Evolutionary conservation across 2,888 invertebrate genomes (phyloP), one percentile per base, ranked within the genome.

Genomic region (Lasioglossum lativentre): DNA sequence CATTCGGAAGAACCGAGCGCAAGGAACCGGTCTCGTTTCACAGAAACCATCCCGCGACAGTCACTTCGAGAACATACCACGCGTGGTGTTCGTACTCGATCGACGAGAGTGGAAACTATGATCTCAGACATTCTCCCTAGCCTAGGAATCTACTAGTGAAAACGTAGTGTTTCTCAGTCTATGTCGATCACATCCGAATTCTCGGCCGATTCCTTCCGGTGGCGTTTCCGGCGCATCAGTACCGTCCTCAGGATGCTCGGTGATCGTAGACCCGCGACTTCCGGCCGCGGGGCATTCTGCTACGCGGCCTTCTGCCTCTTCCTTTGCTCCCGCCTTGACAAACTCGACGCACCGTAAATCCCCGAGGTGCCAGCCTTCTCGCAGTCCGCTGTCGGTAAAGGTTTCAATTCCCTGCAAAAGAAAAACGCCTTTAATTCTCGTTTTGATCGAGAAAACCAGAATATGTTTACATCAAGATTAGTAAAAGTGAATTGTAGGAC

Each of bases 271-370:
- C 93, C 94, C 94, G 94, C 92, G 92, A 94, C 94, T 88, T 93
- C 93, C 82, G 92, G 93, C 92, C 95, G 95, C 95, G 94, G 93
- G 92, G 90, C 89, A 93, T 92, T 92, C 91, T 93, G 94, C 92
- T 97, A 97, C 96, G 97, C 96, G 30, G 96, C 96, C 95, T 97
- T 97, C 93, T 97, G 97, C 92, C 97, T 97, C 92, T 97, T 97
- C 88, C 97, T 96, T 70, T 96, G 96, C 85, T 97, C 97, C 80
- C 97, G 95, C 83, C 96, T 94, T 79, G 91, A 84, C 45, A 86
- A 70, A 38, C 82, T 86, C 66, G 89, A 88, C 5, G 87, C 71
- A 56, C 91, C 87, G 1, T 92, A 85, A 45, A 91, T 90, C 4
- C 91, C 76, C 76, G 92, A 82, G 4, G 85, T 74, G 14, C 91